Evolutionary conservation across 2,113 vertebrate species (phyloP).

Genomic region (Vulpes ferrilata): DNA sequence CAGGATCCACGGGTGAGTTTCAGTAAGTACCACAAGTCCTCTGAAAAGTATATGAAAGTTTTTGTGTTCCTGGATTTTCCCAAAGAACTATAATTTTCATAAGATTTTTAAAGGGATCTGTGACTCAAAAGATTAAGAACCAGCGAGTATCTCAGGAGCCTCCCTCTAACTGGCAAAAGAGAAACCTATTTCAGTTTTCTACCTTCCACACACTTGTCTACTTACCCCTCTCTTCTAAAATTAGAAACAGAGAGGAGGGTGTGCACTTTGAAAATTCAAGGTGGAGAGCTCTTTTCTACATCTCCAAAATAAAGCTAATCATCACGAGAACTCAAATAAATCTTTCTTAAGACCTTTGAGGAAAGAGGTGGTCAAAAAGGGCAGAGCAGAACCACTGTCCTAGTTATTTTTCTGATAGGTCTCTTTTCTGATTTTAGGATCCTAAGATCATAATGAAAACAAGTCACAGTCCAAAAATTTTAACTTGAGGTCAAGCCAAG

Average conservation of each 20-base stretch:
- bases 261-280: conserved; percentile 47
- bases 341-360: conserved; percentile 6
- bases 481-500: conserved; percentile 8
- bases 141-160: not conserved
- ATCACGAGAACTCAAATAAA: not conserved
- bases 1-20: not conserved
- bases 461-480: not conserved
- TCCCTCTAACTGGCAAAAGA: not conserved
- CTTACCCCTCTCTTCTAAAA: not conserved
- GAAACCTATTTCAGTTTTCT: not conserved
- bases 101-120: conserved; percentile 46
- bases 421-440: not conserved
- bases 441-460: not conserved
- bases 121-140: conserved; percentile 56
- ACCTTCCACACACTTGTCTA: not conserved
- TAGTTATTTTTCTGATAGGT: not conserved
- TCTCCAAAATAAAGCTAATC: conserved; percentile 37
- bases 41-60: not conserved
- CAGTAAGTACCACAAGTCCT: not conserved
- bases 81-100: conserved; percentile 2
- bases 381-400: not conserved
- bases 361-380: not conserved
- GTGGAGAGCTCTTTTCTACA: not conserved
- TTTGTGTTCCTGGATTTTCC: conserved; percentile 55
- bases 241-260: not conserved